Evolutionary conservation across 2,113 vertebrate genomes (phyloP).

Genomic region (Apodemus speciosus): DNA sequence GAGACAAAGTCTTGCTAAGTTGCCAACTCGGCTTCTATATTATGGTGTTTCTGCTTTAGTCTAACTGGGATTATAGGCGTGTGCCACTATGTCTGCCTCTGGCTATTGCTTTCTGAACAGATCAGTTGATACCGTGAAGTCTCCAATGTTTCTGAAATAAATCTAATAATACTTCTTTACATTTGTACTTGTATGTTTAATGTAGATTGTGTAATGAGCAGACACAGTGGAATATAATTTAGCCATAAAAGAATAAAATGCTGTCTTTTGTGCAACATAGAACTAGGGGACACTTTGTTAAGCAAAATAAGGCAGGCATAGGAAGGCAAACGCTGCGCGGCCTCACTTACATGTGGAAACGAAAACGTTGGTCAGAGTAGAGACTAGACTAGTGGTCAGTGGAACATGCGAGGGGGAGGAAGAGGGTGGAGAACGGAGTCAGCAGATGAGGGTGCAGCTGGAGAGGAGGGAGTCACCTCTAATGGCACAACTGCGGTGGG

Average conservation of each 20-base stretch:
- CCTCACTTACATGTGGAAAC: not conserved
- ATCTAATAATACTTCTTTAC: not conserved
- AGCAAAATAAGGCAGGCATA: not conserved
- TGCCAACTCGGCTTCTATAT: not conserved
- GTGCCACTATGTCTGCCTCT: not conserved
- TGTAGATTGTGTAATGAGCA: not conserved
- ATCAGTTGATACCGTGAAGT: conserved; percentile 13
- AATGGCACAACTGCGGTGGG: not conserved
- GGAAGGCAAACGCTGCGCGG: not conserved
- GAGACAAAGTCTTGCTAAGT: not conserved
- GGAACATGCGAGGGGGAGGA: too few species aligned
- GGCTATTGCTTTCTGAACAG: conserved; percentile 1
- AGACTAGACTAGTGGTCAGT: not conserved
- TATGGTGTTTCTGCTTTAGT: not conserved
- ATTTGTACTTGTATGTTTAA: not conserved
- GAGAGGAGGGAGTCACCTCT: not conserved
- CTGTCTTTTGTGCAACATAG: not conserved
- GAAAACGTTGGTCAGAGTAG: not conserved
- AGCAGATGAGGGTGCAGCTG: too few species aligned
- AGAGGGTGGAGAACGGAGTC: not conserved
- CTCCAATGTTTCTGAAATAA: not conserved
- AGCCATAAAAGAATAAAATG: not conserved
- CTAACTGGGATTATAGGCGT: not conserved
- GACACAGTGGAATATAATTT: not conserved
- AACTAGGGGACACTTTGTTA: not conserved